Evolutionary conservation across 2,797 vertebrate genomes (phyloP).

Genomic region (Pangasius sanitwongsei): DNA sequence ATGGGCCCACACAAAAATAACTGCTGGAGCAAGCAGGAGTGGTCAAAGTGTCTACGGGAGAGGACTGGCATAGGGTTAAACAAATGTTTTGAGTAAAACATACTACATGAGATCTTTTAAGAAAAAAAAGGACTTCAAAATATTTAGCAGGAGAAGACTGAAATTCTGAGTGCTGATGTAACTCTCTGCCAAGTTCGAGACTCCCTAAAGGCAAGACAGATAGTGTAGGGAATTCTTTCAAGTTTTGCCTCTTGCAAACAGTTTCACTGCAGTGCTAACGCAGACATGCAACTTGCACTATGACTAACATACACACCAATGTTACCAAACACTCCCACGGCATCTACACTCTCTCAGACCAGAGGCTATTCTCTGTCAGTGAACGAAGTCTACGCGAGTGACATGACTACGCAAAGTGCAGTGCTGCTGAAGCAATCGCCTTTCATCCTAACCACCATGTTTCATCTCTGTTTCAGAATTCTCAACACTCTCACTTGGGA

Average conservation of each 20-base stretch:
- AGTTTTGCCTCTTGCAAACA: not conserved
- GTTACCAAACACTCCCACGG: constrained; percentile 35
- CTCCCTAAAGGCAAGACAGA: constrained; percentile 27
- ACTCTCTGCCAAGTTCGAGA: constrained; percentile 47
- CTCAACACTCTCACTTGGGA: constrained; percentile 62
- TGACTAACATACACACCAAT: constrained; percentile 14
- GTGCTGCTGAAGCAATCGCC: constrained; percentile 65
- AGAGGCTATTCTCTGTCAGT: constrained; percentile 54
- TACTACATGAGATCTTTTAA: not conserved
- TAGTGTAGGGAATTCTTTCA: constrained; percentile 27
- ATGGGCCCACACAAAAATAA: not conserved
- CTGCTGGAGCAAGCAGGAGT: not conserved
- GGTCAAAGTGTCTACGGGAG: not conserved
- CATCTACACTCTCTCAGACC: constrained; percentile 25
- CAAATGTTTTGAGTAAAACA: not conserved
- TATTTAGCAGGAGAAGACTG: constrained; percentile 15
- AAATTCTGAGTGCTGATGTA: constrained; percentile 47
- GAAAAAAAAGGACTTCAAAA: not conserved
- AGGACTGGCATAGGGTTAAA: not conserved
- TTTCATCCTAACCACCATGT: constrained; percentile 76
- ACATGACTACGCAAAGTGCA: constrained; percentile 61
- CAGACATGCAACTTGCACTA: constrained; percentile 11
- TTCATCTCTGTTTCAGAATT: constrained; percentile 69
- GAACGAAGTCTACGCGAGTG: constrained; percentile 64
- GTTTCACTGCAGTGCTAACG: constrained; percentile 3